These are phyloP conservation scores for Nezara viridula DNA, from an alignment of 2,888 invertebrate species.

Conservation along the genomic window DNA sequence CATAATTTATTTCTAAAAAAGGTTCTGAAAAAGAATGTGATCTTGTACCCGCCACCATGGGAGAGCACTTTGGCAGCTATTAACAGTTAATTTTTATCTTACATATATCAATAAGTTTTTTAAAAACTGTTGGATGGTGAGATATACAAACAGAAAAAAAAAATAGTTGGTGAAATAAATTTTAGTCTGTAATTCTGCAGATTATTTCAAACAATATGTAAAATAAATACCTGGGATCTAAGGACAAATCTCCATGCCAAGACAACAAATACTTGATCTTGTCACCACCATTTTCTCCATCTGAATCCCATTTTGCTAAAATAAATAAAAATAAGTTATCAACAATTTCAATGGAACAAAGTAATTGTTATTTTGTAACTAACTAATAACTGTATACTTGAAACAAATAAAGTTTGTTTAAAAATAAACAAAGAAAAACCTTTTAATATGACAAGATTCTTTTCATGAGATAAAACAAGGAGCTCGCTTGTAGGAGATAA, in stretches of 20 bases:
- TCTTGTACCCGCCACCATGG: too few species aligned
- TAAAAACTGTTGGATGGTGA: too few species aligned
- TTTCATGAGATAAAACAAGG: slow-evolving; percentile 77
- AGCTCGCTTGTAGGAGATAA: slow-evolving; percentile 82
- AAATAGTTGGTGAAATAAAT: too few species aligned
- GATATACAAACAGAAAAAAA: too few species aligned
- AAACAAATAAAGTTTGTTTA: neutral
- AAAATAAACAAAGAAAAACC: slow-evolving; percentile 67
- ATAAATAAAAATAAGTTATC: neutral
- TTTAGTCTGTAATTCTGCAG: neutral
- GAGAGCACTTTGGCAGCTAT: too few species aligned
- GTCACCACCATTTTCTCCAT: slow-evolving; percentile 69
- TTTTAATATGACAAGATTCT: slow-evolving; percentile 77
- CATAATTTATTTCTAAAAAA: too few species aligned
- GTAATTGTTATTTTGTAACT: neutral
- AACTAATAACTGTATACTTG: neutral
- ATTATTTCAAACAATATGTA: neutral
- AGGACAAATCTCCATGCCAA: slow-evolving; percentile 73
- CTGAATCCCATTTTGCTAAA: slow-evolving; percentile 76
- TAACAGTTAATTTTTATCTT: neutral
- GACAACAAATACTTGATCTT: slow-evolving; percentile 73
- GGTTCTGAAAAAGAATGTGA: too few species aligned
- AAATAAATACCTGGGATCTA: slow-evolving; percentile 68
- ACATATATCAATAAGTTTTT: neutral
- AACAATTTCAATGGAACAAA: too few species aligned